These are phyloP conservation scores for Corythoichthys haematopterus DNA, from an alignment of 2,113 vertebrate genomes.

Conservation along the genomic window DNA sequence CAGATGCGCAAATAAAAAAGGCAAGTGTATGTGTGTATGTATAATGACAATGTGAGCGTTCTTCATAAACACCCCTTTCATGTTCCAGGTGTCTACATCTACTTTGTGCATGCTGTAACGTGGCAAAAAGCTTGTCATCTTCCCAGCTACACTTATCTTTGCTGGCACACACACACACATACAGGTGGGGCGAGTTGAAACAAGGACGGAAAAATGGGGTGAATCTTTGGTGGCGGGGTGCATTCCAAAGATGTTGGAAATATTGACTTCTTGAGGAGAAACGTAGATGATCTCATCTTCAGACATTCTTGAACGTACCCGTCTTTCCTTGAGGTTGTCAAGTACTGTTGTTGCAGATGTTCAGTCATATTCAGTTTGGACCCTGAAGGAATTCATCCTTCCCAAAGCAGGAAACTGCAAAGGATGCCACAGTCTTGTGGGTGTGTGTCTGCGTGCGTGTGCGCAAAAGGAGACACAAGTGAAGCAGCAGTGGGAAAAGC, in stretches of 20 bases:
- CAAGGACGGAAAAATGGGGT: constrained; percentile 11
- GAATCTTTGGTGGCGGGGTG: constrained; percentile 13
- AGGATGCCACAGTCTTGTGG: background rate
- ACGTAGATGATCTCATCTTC: background rate
- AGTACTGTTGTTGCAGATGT: background rate
- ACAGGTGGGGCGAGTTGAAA: constrained; percentile 13
- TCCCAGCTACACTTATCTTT: constrained; percentile 11
- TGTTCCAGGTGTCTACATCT: background rate
- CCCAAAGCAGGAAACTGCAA: background rate
- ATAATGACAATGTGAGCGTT: constrained; percentile 24
- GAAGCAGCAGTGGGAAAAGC: background rate
- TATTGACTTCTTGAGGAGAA: constrained; percentile 4
- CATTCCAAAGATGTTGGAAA: constrained; percentile 32
- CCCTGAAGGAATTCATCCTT: background rate
- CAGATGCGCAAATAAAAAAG: background rate
- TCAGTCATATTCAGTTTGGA: background rate
- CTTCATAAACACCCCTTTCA: constrained; percentile 11
- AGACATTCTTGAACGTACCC: background rate
- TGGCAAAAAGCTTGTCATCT: background rate
- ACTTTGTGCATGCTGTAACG: background rate
- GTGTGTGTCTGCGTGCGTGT: background rate
- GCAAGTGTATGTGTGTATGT: background rate
- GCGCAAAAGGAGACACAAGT: background rate
- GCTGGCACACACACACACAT: background rate
- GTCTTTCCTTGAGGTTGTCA: background rate